Conservation (phyloP, 2,113 vertebrate species). For the Phodopus roborovskii region DNA sequence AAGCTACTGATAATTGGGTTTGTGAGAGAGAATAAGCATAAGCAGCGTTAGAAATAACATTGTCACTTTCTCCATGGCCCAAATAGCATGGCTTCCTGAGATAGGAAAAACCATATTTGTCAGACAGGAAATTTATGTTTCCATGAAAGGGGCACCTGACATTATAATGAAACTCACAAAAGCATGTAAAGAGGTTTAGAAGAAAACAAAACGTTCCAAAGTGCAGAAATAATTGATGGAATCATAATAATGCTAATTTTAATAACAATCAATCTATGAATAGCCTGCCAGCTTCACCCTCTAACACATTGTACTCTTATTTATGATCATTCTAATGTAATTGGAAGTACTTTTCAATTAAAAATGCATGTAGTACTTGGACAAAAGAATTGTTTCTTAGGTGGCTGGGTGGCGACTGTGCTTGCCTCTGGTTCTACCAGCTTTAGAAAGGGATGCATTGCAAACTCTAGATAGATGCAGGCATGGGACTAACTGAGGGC, state of each 20-base stretch:
- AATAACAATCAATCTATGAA: conserved; percentile 63
- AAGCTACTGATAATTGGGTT: conserved; percentile 56
- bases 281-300: conserved; percentile 13
- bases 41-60: conserved; percentile 42
- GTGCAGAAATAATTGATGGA: conserved; percentile 34
- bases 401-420: not conserved
- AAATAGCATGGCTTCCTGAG: conserved; percentile 59
- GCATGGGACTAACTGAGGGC: not conserved
- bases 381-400: conserved; percentile 59
- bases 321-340: conserved; percentile 66
- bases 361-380: conserved; percentile 53
- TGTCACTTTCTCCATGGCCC: conserved; percentile 52
- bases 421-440: not conserved
- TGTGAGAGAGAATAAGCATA: conserved; percentile 37
- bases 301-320: conserved; percentile 53
- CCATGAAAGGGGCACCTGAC: conserved; percentile 44
- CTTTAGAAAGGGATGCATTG: not conserved
- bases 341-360: conserved; percentile 70
- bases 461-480: not conserved
- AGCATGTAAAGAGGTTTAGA: conserved; percentile 34
- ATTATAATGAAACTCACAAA: conserved; percentile 62
- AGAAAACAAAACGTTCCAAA: conserved; percentile 67
- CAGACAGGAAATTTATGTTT: conserved; percentile 66
- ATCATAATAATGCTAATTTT: conserved; percentile 70
- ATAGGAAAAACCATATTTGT: conserved; percentile 46